These are phyloP conservation scores for Neosilurus hyrtlii DNA, from an alignment of 2,797 vertebrate species.

Conservation along the genomic window DNA sequence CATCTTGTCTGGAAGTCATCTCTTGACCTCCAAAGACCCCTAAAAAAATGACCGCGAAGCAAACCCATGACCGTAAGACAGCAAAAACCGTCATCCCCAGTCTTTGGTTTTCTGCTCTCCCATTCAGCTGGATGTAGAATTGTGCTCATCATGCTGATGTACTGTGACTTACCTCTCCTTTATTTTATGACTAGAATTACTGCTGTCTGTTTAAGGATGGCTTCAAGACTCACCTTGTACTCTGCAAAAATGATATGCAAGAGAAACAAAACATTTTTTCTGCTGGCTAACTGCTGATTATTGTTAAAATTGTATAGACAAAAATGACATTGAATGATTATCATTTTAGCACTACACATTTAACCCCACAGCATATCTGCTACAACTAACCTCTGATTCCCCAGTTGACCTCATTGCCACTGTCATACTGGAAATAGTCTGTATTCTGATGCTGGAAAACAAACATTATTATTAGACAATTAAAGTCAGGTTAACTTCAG, in stretches of 20 bases:
- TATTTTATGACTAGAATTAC: not conserved
- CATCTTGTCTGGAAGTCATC: constrained; percentile 25
- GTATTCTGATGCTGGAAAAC: constrained; percentile 82
- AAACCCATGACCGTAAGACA: constrained; percentile 34
- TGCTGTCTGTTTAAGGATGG: constrained; percentile 17
- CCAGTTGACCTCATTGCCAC: constrained; percentile 91
- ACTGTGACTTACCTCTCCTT: not conserved
- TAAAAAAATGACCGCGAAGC: not conserved
- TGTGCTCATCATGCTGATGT: not conserved
- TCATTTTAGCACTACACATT: not conserved
- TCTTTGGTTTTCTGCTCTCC: constrained; percentile 19
- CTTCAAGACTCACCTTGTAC: constrained; percentile 84
- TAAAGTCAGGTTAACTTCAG: not conserved
- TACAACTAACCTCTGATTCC: constrained; percentile 85
- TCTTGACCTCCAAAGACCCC: constrained; percentile 7
- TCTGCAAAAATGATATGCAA: constrained; percentile 71
- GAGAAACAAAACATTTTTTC: constrained; percentile 12
- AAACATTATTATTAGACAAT: constrained; percentile 42
- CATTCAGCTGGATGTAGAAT: constrained; percentile 24
- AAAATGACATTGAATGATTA: not conserved
- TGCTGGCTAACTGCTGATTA: not conserved
- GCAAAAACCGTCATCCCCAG: constrained; percentile 31
- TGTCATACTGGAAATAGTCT: constrained; percentile 92
- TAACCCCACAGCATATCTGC: not conserved
- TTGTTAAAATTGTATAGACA: not conserved